Base-by-base conservation (phyloP, 2,113 vertebrate species). In the Vulpes vulpes region DNA sequence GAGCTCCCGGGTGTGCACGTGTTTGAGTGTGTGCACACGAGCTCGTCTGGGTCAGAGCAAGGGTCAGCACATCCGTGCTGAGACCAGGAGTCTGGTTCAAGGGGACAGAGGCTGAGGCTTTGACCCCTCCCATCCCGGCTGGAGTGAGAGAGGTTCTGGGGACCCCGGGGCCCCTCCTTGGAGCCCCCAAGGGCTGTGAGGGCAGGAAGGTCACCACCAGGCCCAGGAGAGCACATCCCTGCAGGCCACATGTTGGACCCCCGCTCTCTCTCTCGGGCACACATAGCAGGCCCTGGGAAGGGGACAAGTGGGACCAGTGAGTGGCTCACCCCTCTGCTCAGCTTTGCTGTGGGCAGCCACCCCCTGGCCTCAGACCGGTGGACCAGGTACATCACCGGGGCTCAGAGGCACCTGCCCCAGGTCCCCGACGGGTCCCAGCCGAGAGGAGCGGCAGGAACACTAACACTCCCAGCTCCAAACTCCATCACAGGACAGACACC, bases 11-110 rank as follows among this genome's bases (percentile, higher is more conserved):
- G 43, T 27, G 8, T 22, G 23, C 49, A 11, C 1, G 32, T 38
- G 32, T 38, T 23, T 76, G 85, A 8, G 3, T 1, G 0, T 1
- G 0, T 27, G 16, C 10, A 9, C 23, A 38, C 0, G 2, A 43
- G 65, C 2, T 1, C 30, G 12, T 57, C 53, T 8, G 60, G 43
- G 74, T 19, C 14, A 2, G 22, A 10, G 32, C 53, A 60, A 67
- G 62, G 25, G 20, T 57, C 6, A 2, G n/a, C 20, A 0, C 25
- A 30, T 65, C 89, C 15, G 15, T 65, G 15, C 89, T 43, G 43
- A 43, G 43, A 11, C 35, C 2, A 8, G 15, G 60, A 38, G 62
- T 20, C 49, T 67, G 89, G 74, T 25, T 65, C 32, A 11, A 20
- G 43, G 3, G 2, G 1, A 2, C 62, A 69, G 51, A 35, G 62